A percentile compares a stretch with the other conserved stretches of the same genome.
These are phyloP conservation scores for Xiphophorus birchmanni DNA, from an alignment of 2,797 vertebrate genomes.

Conservation along the genomic window DNA sequence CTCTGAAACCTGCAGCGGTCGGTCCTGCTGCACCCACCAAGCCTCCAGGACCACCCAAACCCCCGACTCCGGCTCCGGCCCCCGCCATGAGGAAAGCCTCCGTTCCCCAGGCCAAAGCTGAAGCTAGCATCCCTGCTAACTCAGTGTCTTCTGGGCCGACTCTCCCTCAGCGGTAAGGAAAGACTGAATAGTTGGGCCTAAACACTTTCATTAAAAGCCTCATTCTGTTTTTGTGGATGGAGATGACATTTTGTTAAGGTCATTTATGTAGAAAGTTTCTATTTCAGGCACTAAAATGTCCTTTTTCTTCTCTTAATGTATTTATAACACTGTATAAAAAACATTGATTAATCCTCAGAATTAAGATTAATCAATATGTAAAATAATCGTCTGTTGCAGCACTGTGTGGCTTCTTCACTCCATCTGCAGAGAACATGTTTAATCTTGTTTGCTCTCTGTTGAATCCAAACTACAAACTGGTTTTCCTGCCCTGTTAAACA, in stretches of 20 bases:
- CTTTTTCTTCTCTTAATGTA: too few species aligned
- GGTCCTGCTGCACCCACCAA: constrained; percentile 17
- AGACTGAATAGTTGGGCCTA: neutral
- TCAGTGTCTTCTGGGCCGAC: constrained; percentile 47
- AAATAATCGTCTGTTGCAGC: too few species aligned
- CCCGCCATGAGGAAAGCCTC: constrained; percentile 54
- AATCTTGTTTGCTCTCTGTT: neutral
- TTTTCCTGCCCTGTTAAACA: too few species aligned
- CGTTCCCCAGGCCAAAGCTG: constrained; percentile 28
- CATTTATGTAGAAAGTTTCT: neutral
- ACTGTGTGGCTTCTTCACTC: neutral
- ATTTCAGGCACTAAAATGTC: neutral
- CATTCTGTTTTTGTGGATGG: neutral
- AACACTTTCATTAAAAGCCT: neutral
- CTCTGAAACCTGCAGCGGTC: constrained; percentile 24
- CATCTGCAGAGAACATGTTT: neutral
- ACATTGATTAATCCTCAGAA: too few species aligned
- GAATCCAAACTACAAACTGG: too few species aligned
- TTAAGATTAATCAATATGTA: too few species aligned
- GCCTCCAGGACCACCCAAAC: constrained; percentile 17
- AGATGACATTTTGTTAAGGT: too few species aligned
- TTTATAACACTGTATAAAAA: too few species aligned
- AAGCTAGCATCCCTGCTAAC: neutral
- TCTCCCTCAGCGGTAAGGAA: constrained; percentile 66
- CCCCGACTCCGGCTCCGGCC: constrained; percentile 3